Conservation (phyloP, 2,888 invertebrate genomes). For the Ametastegia equiseti region DNA sequence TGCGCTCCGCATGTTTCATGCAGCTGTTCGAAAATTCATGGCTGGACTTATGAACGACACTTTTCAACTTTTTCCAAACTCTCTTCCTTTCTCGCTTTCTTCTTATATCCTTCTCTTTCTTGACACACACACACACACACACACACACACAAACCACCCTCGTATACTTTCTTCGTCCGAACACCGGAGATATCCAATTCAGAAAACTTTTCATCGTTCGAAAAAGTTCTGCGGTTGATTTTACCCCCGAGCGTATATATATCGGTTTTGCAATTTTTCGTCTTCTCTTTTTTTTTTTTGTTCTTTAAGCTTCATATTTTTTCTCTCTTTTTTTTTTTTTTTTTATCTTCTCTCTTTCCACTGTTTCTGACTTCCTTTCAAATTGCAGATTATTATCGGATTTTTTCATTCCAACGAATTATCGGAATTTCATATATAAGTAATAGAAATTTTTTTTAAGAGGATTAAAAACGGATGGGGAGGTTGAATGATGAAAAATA, state of each 20-base stretch:
- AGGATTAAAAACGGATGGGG: neutral
- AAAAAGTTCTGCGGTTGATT: slow-evolving; percentile 38
- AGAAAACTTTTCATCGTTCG: slow-evolving; percentile 43
- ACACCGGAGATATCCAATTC: slow-evolving; percentile 36
- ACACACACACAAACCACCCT: neutral
- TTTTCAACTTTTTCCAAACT: slow-evolving; percentile 35
- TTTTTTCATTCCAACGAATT: too few species aligned
- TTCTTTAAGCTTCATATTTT: neutral
- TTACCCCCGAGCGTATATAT: neutral
- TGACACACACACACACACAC: neutral
- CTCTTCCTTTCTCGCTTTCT: neutral
- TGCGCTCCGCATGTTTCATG: slow-evolving; percentile 35
- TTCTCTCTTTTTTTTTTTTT: neutral
- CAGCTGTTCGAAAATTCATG: slow-evolving; percentile 47
- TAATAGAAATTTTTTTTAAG: too few species aligned
- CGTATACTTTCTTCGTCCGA: neutral
- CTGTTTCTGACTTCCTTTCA: too few species aligned
- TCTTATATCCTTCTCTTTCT: neutral
- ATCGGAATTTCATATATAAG: too few species aligned
- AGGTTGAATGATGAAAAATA: neutral
- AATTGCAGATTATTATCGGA: too few species aligned
- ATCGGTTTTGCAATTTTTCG: neutral
- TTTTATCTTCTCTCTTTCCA: neutral
- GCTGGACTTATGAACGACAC: slow-evolving; percentile 47
- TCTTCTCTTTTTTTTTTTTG: neutral